Evolutionary conservation across 2,113 vertebrate species (phyloP).

Genomic region (Chitala chitala): DNA sequence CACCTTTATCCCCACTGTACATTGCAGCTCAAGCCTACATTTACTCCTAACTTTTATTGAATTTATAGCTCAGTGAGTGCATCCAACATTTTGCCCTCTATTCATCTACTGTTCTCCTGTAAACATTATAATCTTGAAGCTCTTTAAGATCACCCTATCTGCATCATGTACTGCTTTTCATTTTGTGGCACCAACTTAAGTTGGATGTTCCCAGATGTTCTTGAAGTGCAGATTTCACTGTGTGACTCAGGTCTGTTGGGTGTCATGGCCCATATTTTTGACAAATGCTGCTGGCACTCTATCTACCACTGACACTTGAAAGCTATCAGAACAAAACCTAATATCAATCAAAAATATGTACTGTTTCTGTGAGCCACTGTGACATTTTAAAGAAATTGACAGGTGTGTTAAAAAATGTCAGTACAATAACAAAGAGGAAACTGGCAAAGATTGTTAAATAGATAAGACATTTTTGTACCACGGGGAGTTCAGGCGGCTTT

Average conservation of each 20-base stretch:
- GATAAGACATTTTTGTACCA: neutral
- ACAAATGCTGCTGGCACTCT: neutral
- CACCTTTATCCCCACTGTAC: neutral
- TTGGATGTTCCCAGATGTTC: neutral
- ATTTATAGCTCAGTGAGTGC: too few species aligned
- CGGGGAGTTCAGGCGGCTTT: neutral
- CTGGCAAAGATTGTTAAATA: neutral
- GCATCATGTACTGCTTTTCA: neutral
- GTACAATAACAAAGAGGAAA: neutral
- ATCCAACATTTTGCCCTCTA: too few species aligned
- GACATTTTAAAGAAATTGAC: neutral
- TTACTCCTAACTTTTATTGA: too few species aligned
- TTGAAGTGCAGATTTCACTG: neutral
- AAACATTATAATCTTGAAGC: too few species aligned
- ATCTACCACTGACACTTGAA: neutral
- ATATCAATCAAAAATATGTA: neutral
- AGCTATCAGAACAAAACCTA: neutral
- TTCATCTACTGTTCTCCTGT: too few species aligned
- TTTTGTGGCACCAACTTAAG: neutral
- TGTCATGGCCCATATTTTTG: neutral
- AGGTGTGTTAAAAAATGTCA: slow-evolving; percentile 4
- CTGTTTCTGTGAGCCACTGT: neutral
- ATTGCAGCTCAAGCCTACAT: too few species aligned
- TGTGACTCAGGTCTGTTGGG: neutral
- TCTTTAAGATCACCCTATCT: neutral